These are phyloP conservation scores for Synodontis membranacea DNA, from an alignment of 2,113 vertebrate genomes.

Conservation along the genomic window DNA sequence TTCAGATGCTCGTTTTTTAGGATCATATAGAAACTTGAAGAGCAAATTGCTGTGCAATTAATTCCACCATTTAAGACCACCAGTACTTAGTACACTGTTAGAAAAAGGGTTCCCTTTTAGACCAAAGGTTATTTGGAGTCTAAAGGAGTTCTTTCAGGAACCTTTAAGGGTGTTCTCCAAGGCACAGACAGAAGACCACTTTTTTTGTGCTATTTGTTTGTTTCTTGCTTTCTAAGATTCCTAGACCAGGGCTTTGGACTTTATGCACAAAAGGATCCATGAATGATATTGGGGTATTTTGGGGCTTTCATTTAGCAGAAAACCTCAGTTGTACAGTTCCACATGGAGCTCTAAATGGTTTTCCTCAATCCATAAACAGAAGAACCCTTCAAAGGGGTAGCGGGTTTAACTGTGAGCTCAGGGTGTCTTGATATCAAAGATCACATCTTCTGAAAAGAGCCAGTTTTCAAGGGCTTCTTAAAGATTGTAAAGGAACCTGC, in stretches of 20 bases:
- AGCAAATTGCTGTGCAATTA: neutral
- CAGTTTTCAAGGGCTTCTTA: neutral
- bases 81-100: neutral
- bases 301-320: too few species aligned
- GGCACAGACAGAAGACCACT: neutral
- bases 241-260: neutral
- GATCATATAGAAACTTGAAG: too few species aligned
- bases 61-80: neutral
- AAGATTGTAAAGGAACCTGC: too few species aligned
- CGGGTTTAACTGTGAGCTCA: too few species aligned
- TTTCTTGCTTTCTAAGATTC: neutral
- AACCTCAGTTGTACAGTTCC: too few species aligned
- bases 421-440: neutral
- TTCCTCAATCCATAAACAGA: too few species aligned
- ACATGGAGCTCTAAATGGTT: too few species aligned
- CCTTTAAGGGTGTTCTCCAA: neutral
- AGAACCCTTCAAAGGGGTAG: too few species aligned
- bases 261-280: neutral
- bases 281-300: too few species aligned
- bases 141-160: neutral
- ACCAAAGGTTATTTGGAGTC: neutral
- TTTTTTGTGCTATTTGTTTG: neutral
- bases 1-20: too few species aligned
- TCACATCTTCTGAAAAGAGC: too few species aligned
- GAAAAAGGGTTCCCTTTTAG: neutral